Percentiles rank a stretch among this genome's conserved stretches.
Conservation (phyloP, 2,888 invertebrate genomes). For the Xestia rhomboidea region DNA sequence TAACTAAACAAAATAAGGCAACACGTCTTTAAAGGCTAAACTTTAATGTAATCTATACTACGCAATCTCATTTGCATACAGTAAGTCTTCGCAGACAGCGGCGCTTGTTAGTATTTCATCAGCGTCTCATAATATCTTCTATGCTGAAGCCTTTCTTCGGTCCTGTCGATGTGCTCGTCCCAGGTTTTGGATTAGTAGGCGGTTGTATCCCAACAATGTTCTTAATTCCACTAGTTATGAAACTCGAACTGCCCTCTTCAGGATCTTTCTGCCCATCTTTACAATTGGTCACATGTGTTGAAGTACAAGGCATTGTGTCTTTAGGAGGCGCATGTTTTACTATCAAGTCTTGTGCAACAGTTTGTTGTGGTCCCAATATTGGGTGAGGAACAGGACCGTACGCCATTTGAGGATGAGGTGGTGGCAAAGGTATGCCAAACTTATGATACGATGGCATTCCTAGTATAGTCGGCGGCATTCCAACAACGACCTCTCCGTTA, state of each 20-base stretch:
- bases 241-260: slow-evolving; percentile 80
- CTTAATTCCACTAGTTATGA: slow-evolving; percentile 87
- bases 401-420: slow-evolving; percentile 86
- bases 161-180: slow-evolving; percentile 91
- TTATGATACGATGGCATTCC: slow-evolving; percentile 88
- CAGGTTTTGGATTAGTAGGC: slow-evolving; percentile 86
- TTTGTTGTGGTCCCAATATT: slow-evolving; percentile 87
- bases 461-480: slow-evolving; percentile 83
- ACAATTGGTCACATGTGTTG: slow-evolving; percentile 83
- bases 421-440: slow-evolving; percentile 87
- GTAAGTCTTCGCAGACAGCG: slow-evolving; percentile 48
- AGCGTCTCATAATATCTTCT: slow-evolving; percentile 97
- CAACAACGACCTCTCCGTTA: slow-evolving; percentile 81
- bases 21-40: slow-evolving; percentile 51
- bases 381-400: slow-evolving; percentile 84
- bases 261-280: slow-evolving; percentile 79
- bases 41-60: slow-evolving; percentile 51
- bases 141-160: slow-evolving; percentile 96
- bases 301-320: slow-evolving; percentile 82
- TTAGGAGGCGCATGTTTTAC: slow-evolving; percentile 89
- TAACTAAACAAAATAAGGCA: slow-evolving; percentile 59
- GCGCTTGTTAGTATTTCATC: slow-evolving; percentile 71
- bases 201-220: slow-evolving; percentile 89
- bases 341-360: slow-evolving; percentile 89
- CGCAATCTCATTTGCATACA: slow-evolving; percentile 58